phyloP scores from a whole-genome alignment of 2,113 vertebrate genomes.

The Nothoprocta pentlandii region DNA sequence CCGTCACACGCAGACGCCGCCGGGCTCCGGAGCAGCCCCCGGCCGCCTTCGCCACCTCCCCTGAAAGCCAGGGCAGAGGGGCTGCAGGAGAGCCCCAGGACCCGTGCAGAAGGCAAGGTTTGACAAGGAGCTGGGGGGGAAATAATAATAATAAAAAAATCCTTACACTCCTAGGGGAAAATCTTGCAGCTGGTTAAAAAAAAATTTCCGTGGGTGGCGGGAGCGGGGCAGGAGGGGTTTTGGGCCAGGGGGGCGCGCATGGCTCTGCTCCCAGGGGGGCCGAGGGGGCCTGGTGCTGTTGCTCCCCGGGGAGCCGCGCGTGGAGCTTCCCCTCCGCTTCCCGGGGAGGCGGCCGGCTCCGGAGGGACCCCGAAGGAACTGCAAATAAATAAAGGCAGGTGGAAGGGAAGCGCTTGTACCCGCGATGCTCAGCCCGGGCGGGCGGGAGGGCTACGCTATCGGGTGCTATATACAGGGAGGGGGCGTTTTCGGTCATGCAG shows the following conservation, averaged over 20 bases:
- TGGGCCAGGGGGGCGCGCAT: too few species aligned
- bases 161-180: slow-evolving; percentile 49
- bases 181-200: slow-evolving; percentile 31
- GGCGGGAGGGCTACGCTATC: slow-evolving; percentile 73
- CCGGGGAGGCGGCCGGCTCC: neutral
- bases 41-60: slow-evolving; percentile 51
- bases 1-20: slow-evolving; percentile 72
- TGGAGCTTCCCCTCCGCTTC: slow-evolving; percentile 52
- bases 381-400: slow-evolving; percentile 67
- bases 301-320: neutral
- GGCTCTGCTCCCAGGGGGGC: too few species aligned
- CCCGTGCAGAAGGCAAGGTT: slow-evolving; percentile 51
- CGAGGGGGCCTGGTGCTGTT: too few species aligned
- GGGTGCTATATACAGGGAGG: slow-evolving; percentile 82
- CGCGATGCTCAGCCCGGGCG: slow-evolving; percentile 73
- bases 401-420: slow-evolving; percentile 68
- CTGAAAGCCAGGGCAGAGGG: neutral
- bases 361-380: neutral
- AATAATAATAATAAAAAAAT: neutral
- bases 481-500: slow-evolving; percentile 80
- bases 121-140: neutral
- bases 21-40: slow-evolving; percentile 70
- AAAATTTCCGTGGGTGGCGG: too few species aligned
- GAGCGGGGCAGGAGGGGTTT: too few species aligned
- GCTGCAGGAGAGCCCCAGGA: neutral